Conservation (phyloP, 1,140 invertebrate genomes). For the Drosophila serrata region DNA sequence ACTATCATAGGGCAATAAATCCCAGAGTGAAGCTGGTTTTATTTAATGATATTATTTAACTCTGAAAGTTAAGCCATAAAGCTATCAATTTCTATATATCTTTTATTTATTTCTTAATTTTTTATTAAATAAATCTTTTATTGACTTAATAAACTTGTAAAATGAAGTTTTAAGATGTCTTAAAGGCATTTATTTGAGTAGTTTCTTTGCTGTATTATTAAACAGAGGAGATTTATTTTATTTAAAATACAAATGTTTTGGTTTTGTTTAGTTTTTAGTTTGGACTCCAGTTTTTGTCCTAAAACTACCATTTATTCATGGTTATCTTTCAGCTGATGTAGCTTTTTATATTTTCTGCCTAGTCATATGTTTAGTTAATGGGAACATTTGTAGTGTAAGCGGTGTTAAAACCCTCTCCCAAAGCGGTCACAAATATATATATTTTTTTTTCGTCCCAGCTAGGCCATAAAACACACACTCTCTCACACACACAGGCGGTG, state of each 20-base stretch:
- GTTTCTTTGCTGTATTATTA: not conserved
- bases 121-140: not conserved
- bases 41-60: not conserved
- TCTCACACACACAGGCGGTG: not conserved
- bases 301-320: conserved; percentile 2
- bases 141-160: not conserved
- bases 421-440: conserved; percentile 20
- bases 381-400: conserved; percentile 12
- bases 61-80: not conserved
- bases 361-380: conserved; percentile 7
- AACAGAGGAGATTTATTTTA: not conserved
- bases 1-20: conserved; percentile 16
- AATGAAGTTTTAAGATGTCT: not conserved
- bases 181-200: not conserved
- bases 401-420: conserved; percentile 3
- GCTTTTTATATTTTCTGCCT: conserved; percentile 13
- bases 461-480: conserved; percentile 31
- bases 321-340: conserved; percentile 11
- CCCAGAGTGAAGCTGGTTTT: conserved; percentile 9
- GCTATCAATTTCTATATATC: conserved; percentile 1
- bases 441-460: conserved; percentile 5
- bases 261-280: not conserved
- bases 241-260: not conserved
- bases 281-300: not conserved
- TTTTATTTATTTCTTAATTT: not conserved